Evolutionary conservation across 1,140 invertebrate species (phyloP), one percentile per base, ranked within the genome.

Genomic region (Megalonaias nervosa): DNA sequence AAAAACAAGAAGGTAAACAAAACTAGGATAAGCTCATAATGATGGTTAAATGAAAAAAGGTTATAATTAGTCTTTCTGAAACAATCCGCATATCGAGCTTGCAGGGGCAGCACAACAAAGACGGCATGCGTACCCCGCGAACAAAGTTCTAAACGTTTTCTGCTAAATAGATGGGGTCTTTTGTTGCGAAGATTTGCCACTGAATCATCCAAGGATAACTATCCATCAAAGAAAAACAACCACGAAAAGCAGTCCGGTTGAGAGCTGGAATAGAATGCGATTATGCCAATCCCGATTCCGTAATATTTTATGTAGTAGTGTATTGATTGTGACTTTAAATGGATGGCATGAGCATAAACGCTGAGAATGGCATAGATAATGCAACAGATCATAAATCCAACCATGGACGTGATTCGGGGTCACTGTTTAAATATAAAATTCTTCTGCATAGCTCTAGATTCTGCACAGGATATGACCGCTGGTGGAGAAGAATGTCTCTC

Each of bases 1-100:
- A 91, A 89, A 55, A 90, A 86, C 14, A 84, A 69, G 5, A 79
- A 77, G 0, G 71, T 21, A 19, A 77, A 23, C 19, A 82, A 55
- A 12, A 71, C 62, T 9, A 75, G 26, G 2, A 74, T 38, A 31
- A 64, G 23, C 57, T 38, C n/a, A 16, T 66, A 67, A 57, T 80
- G 75, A 38, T 79, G 80, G 21, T 65, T 67, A 16, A 84, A 26
- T 15, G 64, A 70, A 19, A 60, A 67, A 21, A 84, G 19, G 81
- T 23, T 57, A 77, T 17, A 72, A 23, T 6, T 17, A 55, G 58
- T 17, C n/a, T 72, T 60, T 55, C 19, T 13, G 14, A 72, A 38
- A 72, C 71, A 72, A 14, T 64, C 19, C 19, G 64, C 1, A 55
- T 38, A 72, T 38, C 71, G 71, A 19, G 60, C 62, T 14, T 19